Evolutionary conservation across 2,888 invertebrate species (phyloP), one percentile per base, ranked within the genome.

Genomic region (Apodemia zela): DNA sequence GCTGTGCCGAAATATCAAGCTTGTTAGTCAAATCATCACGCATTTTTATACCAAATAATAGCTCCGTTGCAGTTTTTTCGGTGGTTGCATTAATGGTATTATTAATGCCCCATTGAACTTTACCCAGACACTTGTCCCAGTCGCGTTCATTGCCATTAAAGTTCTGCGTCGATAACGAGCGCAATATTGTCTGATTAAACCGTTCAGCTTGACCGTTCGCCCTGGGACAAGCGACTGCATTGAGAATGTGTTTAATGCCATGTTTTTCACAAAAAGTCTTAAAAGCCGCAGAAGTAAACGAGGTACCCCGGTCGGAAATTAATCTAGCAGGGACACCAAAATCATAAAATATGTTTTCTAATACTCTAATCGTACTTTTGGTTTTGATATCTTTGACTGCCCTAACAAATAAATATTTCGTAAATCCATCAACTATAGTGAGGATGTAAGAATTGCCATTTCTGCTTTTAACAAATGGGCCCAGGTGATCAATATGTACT

Each of bases 401-500:
- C 5, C 57, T 68, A 2, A 71, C 57, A 58, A 63, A 65, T 3
- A 67, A 60, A 58, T 51, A 70, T 58, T 72, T 73, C 1, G 69
- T 69, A 35, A 68, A 72, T 0, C 63, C 59, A 38, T 71, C 69
- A 1, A 72, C 38, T 5, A 72, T 62, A 2, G 69, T 66, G 3
- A 72, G 58, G 8, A 70, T 11, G 38, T 72, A 71, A 5, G 17
- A 59, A 54, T 73, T 70, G 3, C 65, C 65, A 13, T 21, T 51
- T 38, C 62, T 68, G 29, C 66, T 68, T 25, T 38, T 57, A 42
- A 62, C 63, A 59, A 72, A 71, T 0, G 72, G 72, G 0, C 70
- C 72, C 6, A 69, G 25, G 62, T 68, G 74, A 61, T 73, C 74
- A 59, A 65, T 65, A 21, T 71, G 78, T 1, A 63, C 63, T n/a